Percentiles rank a stretch among this genome's conserved stretches.
Conservation (phyloP, 2,888 invertebrate genomes). For the Scotopteryx bipunctaria region DNA sequence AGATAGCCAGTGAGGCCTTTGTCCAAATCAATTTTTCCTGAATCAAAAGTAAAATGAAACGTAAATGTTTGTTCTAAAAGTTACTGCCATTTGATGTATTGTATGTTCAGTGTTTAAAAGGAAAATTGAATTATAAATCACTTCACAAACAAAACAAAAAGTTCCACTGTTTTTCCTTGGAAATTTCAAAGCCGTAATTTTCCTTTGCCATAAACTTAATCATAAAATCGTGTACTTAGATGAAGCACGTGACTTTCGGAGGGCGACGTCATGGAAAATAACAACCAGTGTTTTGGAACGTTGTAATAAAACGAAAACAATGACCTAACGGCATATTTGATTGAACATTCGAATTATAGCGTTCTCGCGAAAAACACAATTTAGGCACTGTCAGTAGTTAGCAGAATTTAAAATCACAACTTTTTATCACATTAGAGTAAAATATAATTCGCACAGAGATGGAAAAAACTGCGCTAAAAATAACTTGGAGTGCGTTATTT, state of each 20-base stretch:
- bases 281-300: background rate
- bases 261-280: conserved; percentile 2
- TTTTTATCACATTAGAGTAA: background rate
- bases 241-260: background rate
- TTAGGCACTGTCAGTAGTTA: no score
- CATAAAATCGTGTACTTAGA: background rate
- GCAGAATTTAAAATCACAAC: no score
- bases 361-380: conserved; percentile 2
- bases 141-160: background rate
- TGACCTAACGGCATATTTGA: background rate
- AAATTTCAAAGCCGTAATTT: background rate
- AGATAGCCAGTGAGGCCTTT: no score
- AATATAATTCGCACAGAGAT: no score
- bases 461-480: no score
- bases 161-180: background rate
- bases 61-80: no score
- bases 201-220: background rate
- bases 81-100: no score
- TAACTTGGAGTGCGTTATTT: no score
- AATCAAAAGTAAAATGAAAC: no score
- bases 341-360: background rate
- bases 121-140: no score
- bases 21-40: no score
- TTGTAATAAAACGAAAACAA: background rate
- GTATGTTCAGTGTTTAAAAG: no score